Base-by-base conservation (phyloP, 1,140 invertebrate genomes). In the Drosophila tristis region DNA sequence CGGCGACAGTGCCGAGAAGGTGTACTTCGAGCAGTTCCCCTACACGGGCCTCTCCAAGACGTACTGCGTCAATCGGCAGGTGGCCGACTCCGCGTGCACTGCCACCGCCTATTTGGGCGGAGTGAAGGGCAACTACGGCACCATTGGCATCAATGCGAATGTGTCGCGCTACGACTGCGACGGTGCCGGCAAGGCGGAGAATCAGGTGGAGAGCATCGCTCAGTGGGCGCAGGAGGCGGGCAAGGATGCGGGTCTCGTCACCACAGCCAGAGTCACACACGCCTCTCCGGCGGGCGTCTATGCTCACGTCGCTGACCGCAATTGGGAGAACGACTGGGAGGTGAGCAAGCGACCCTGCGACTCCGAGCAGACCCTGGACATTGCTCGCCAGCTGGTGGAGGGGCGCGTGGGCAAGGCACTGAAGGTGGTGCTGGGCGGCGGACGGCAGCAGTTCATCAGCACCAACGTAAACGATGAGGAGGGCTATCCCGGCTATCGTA, bases 201-300 rank as follows among this genome's bases (percentile, higher is more conserved):
- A 90, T 44, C 77, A 55, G 93, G 44, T 95, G 94, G 5, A 94
- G 92, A 79, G 93, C 94, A 65, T 93, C 23, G 73, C 94, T 2
- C 92, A 94, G 51, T 96, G 96, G 96, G 96, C 96, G 0, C 94
- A 95, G 76, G 93, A 93, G 43, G 94, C 94, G 31, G 96, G 95
- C 11, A 96, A 96, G 90, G 93, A 93, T 20, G 95, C 96, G 20
- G 96, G 95, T 6, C 78, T 97, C 2, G 96, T 97, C 6, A 97
- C 96, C 2, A 97, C 95, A 0, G 96, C 96, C 0, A 92, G 96
- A 25, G 94, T 97, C 4, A 97, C 96, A 0, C 96, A 97, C 80
- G 96, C 96, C 1, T 95, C 96, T 0, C 96, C 96, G 0, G 94
- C 95, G 0, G 96, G 96, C 1, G 93, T 96, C 2, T 98, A 97